Conservation (phyloP, 2,113 vertebrate species). For the Numida meleagris region DNA sequence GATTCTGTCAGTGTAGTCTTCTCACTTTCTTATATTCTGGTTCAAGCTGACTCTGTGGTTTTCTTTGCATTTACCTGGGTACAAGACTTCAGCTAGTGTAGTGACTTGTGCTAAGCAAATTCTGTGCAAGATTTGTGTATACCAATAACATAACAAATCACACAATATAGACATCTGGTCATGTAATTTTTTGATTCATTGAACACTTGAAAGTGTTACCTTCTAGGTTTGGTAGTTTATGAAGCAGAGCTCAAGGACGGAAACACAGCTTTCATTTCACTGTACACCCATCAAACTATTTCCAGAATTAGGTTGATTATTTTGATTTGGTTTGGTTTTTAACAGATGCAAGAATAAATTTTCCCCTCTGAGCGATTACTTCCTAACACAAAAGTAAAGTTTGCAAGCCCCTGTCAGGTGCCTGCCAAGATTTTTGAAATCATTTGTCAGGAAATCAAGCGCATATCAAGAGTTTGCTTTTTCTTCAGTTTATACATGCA, state of each 20-base stretch:
- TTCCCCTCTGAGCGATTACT: not conserved
- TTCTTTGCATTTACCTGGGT: not conserved
- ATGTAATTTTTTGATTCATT: not conserved
- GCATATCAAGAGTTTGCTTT: not conserved
- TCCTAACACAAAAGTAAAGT: not conserved
- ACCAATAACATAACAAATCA: not conserved
- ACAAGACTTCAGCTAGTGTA: not conserved
- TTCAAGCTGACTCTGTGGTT: not conserved
- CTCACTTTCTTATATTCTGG: not conserved
- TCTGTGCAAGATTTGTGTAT: not conserved
- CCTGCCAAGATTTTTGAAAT: not conserved
- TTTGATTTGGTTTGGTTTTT: not conserved
- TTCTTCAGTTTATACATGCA: not conserved
- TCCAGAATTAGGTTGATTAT: not conserved
- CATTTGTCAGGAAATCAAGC: not conserved
- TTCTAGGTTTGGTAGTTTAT: not conserved
- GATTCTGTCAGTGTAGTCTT: not conserved
- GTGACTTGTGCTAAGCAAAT: not conserved
- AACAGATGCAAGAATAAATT: not conserved
- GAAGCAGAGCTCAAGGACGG: not conserved
- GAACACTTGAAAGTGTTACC: not conserved
- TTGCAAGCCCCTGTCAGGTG: not conserved
- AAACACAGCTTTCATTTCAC: not conserved
- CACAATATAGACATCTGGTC: not conserved
- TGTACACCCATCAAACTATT: not conserved